Conservation (phyloP, 2,113 vertebrate genomes). For the Tretioscincus oriximinensis region DNA sequence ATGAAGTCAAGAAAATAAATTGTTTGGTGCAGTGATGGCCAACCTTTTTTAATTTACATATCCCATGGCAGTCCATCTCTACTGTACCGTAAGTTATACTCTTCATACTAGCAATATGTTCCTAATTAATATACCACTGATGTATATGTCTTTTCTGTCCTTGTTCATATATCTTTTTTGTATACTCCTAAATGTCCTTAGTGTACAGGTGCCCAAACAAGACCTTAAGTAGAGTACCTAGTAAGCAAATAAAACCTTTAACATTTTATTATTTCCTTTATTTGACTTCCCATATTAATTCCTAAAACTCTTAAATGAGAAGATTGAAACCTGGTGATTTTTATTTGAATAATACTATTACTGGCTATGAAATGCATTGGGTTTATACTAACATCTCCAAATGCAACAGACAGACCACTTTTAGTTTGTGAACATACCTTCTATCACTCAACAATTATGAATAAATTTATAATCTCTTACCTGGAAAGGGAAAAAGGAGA, state of each 20-base stretch:
- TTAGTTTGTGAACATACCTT: conserved; percentile 55
- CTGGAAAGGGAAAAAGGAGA: conserved; percentile 59
- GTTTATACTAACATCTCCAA: conserved; percentile 4
- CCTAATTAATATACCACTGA: no score
- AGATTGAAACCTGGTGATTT: not conserved
- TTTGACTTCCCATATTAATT: not conserved
- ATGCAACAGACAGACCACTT: conserved; percentile 36
- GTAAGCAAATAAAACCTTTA: not conserved
- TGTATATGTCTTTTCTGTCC: no score
- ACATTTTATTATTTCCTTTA: not conserved
- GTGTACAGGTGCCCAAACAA: no score
- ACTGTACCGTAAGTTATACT: no score
- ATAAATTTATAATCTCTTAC: conserved; percentile 72
- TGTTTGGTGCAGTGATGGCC: no score
- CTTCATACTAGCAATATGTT: no score
- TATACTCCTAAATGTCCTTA: no score
- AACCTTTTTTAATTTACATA: no score
- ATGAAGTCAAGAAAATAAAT: no score
- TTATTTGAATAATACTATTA: not conserved
- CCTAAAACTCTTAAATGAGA: not conserved
- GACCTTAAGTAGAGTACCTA: not conserved
- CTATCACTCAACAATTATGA: conserved; percentile 63
- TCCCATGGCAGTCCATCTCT: no score
- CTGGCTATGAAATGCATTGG: conserved; percentile 7
- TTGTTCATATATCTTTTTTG: no score